Percentiles rank a stretch among this genome's conserved stretches.
Conservation (phyloP, 2,888 invertebrate species). For the Epinotia brunnichana region DNA sequence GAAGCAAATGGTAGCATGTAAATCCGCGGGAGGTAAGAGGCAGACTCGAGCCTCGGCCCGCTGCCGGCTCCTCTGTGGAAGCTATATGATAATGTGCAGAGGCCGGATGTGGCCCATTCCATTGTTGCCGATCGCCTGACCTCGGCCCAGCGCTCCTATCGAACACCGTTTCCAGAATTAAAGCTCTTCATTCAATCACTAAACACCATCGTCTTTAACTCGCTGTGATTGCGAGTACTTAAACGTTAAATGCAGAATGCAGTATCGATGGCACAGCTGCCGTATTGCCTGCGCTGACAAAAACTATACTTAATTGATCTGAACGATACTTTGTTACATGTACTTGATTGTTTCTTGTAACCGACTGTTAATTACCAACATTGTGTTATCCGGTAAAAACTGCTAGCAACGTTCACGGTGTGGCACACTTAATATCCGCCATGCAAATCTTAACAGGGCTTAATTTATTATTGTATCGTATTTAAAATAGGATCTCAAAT, state of each 20-base stretch:
- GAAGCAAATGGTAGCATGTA: slow-evolving; percentile 35
- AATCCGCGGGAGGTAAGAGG: slow-evolving; percentile 41
- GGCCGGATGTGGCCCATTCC: slow-evolving; percentile 81
- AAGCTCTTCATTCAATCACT: slow-evolving; percentile 49
- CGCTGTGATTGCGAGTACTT: background rate
- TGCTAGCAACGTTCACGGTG: slow-evolving; percentile 19
- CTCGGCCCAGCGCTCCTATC: slow-evolving; percentile 69
- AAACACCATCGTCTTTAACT: slow-evolving; percentile 7
- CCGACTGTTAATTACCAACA: slow-evolving; percentile 38
- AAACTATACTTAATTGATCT: slow-evolving; percentile 38
- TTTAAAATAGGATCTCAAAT: slow-evolving; percentile 29
- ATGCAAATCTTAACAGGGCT: slow-evolving; percentile 16
- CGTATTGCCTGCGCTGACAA: slow-evolving; percentile 20
- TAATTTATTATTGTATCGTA: slow-evolving; percentile 9
- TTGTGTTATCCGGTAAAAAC: slow-evolving; percentile 36
- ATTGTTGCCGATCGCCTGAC: slow-evolving; percentile 79
- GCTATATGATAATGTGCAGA: slow-evolving; percentile 75
- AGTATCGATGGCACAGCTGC: slow-evolving; percentile 26
- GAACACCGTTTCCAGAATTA: slow-evolving; percentile 56
- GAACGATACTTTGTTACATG: slow-evolving; percentile 34
- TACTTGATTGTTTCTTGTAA: slow-evolving; percentile 40
- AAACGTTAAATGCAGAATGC: slow-evolving; percentile 14
- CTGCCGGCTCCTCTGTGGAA: slow-evolving; percentile 70
- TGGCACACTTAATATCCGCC: slow-evolving; percentile 1
- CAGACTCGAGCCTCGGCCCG: slow-evolving; percentile 50